phyloP scores from a whole-genome alignment of 2,888 invertebrate genomes.

The Holacanthella duospinosa region DNA sequence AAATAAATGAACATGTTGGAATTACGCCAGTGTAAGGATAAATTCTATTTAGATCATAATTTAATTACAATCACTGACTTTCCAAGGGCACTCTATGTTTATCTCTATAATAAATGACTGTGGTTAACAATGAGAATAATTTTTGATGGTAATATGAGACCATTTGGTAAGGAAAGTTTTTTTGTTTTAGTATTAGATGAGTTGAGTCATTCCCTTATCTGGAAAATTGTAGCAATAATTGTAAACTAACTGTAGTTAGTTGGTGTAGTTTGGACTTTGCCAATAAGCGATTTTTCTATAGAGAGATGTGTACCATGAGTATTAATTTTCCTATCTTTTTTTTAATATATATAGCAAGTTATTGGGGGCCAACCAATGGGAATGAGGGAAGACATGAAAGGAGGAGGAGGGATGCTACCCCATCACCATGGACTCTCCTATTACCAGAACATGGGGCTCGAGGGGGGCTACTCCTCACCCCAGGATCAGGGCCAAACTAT shows the following conservation, averaged over 20 bases:
- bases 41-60: too few species aligned
- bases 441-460: slow-evolving; percentile 7
- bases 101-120: too few species aligned
- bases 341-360: not conserved
- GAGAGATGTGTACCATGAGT: not conserved
- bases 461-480: slow-evolving; percentile 6
- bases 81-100: too few species aligned
- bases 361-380: slow-evolving; percentile 13
- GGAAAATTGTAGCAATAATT: not conserved
- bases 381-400: slow-evolving; percentile 13
- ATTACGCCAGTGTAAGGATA: too few species aligned
- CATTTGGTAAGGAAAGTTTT: too few species aligned
- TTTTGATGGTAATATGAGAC: too few species aligned
- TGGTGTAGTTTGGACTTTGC: too few species aligned
- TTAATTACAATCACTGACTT: too few species aligned
- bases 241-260: not conserved
- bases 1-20: too few species aligned
- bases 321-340: too few species aligned
- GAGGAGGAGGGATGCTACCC: slow-evolving; percentile 4
- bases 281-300: not conserved
- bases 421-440: slow-evolving; percentile 12
- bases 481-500: slow-evolving; percentile 32
- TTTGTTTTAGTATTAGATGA: too few species aligned
- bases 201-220: not conserved
- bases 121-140: too few species aligned